Conservation (phyloP, 2,113 vertebrate species). For the Hippocampus guttulatus region DNA sequence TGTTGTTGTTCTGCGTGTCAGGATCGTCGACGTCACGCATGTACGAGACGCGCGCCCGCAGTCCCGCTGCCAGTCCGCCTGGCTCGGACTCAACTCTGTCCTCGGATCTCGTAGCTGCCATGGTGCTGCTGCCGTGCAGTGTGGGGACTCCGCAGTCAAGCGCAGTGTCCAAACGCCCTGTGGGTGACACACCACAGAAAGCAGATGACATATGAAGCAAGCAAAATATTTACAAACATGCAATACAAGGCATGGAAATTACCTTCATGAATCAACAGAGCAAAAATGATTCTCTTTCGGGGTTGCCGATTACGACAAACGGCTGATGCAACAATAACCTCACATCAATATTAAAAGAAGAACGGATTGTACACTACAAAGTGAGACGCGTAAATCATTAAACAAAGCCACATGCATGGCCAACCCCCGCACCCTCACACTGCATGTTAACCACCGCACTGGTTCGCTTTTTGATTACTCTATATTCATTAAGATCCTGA, state of each 20-base stretch:
- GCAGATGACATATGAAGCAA: neutral
- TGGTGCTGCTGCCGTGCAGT: slow-evolving; percentile 48
- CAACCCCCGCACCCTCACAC: neutral
- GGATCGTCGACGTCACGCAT: neutral
- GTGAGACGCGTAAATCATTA: neutral
- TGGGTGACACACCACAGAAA: slow-evolving; percentile 8
- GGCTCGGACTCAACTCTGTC: slow-evolving; percentile 28
- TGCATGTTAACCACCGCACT: neutral
- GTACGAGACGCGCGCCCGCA: slow-evolving; percentile 10
- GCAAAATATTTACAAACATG: neutral
- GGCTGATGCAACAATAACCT: neutral
- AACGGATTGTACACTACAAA: neutral
- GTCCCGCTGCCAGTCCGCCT: slow-evolving; percentile 10
- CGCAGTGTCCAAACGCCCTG: slow-evolving; percentile 40
- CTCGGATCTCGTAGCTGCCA: slow-evolving; percentile 66
- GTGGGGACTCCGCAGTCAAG: slow-evolving; percentile 32
- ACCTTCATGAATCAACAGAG: too few relatives aligned
- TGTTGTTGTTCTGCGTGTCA: slow-evolving; percentile 29
- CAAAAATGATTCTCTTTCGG: neutral
- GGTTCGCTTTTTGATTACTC: neutral
- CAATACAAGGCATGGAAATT: too few relatives aligned
- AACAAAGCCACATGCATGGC: neutral
- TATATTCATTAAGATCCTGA: neutral
- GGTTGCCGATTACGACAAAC: neutral
- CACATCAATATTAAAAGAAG: slow-evolving; percentile 2